Base-by-base conservation (phyloP, 1,140 invertebrate species). In the Pogonomyrmex barbatus region DNA sequence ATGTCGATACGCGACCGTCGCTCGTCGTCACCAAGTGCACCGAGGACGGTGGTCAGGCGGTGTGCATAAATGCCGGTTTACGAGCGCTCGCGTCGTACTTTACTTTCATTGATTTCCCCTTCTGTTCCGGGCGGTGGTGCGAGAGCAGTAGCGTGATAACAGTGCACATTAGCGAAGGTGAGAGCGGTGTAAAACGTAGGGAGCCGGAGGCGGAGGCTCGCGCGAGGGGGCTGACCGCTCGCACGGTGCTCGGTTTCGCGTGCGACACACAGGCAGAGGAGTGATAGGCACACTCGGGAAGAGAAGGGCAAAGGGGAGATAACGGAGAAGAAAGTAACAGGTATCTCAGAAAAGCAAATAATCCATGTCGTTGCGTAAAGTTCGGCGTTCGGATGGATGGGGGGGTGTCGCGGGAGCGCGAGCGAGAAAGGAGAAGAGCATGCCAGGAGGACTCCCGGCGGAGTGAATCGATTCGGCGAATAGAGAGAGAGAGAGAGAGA, bases 61-160 rank as follows among this genome's bases (percentile, higher is more conserved):
- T 56, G 77, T 76, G 75, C 78, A 90, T 92, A 91, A 92, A 93
- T 93, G 92, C 88, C 88, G 89, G 86, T 92, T 91, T 88, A 91
- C 90, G 88, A 88, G 87, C 84, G 83, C 67, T 83, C 85, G 87
- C 68, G 87, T 73, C 84, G 86, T 90, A 91, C 86, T 91, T 92
- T 91, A 89, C 90, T 92, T 91, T 90, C 89, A 90, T 93, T 92
- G 91, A 91, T 91, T 93, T 93, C 91, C 86, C 87, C 82, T 92
- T 92, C 89, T 83, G 91, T 92, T 92, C 89, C 92, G 92, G 91
- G 91, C 89, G 91, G 91, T 85, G 91, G 91, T 89, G 91, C 90
- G 70, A 92, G 87, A 89, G 86, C 68, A 75, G 79, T 56, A 83
- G 79, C 89, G 89, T 91, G 90, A 89, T 91, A 92, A 73, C 86